Conservation (phyloP, 2,888 invertebrate genomes). For the Apamea anceps region DNA sequence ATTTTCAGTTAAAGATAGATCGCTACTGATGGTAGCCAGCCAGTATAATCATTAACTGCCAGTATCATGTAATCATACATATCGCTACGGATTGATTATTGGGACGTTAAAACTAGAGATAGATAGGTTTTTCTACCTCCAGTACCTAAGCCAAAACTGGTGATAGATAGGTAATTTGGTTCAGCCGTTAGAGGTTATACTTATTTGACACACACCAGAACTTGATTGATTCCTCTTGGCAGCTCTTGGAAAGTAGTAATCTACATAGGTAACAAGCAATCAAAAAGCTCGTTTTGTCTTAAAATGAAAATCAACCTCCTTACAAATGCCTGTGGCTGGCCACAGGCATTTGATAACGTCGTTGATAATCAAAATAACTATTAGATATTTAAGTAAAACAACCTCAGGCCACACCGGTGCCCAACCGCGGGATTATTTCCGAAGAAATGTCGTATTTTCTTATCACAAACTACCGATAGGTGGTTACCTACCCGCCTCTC, state of each 20-base stretch:
- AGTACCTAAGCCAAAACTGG: too few relatives aligned
- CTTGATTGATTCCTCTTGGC: not conserved
- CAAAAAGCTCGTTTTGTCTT: not conserved
- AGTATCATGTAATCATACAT: too few relatives aligned
- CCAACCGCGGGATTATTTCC: conserved; percentile 14
- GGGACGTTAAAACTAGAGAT: too few relatives aligned
- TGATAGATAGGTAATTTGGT: too few relatives aligned
- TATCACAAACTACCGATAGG: conserved; percentile 4
- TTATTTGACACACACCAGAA: too few relatives aligned
- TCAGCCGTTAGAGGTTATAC: too few relatives aligned
- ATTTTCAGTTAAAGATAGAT: too few relatives aligned
- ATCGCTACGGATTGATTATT: too few relatives aligned
- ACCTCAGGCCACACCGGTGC: not conserved
- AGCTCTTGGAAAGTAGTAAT: not conserved
- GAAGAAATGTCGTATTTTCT: conserved; percentile 30
- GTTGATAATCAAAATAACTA: conserved; percentile 34
- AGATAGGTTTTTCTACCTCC: too few relatives aligned
- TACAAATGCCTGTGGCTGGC: too few relatives aligned
- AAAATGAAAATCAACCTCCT: not conserved
- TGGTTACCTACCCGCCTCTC: not conserved
- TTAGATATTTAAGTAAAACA: conserved; percentile 30
- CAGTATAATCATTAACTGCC: too few relatives aligned
- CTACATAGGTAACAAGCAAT: not conserved
- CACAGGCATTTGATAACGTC: conserved; percentile 13
- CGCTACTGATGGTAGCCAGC: too few relatives aligned